Percentiles rank a stretch among this genome's conserved stretches.
Conservation (phyloP, 2,888 invertebrate genomes). For the Candidula unifasciata region DNA sequence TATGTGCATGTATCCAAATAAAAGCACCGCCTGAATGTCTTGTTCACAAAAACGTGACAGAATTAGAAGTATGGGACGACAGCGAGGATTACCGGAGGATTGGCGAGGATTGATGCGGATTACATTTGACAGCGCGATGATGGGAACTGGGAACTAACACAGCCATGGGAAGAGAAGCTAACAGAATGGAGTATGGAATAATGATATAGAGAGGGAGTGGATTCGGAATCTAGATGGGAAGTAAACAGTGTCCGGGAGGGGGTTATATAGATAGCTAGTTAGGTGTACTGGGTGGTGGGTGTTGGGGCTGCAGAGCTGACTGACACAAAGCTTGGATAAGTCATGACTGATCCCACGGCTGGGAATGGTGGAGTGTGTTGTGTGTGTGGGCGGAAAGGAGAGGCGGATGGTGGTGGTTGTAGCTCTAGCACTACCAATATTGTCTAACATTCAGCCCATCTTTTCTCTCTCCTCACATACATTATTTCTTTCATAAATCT, state of each 20-base stretch:
- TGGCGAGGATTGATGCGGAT: constrained; percentile 7
- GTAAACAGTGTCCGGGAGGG: neutral
- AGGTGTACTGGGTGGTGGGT: neutral
- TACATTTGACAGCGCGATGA: neutral
- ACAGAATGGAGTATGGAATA: neutral
- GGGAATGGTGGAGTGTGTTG: no score
- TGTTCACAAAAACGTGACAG: neutral
- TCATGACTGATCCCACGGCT: no score
- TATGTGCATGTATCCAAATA: no score
- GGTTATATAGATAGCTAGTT: neutral
- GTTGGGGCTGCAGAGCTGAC: no score
- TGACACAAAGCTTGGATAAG: no score
- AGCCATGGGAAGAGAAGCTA: neutral
- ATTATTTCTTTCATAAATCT: no score
- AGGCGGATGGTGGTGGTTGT: no score
- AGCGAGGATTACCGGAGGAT: neutral
- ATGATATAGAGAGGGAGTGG: neutral
- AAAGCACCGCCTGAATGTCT: neutral
- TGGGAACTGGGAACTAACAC: constrained; percentile 19
- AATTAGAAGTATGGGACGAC: constrained; percentile 12
- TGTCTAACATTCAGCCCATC: no score
- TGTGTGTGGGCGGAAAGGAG: no score
- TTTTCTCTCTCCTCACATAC: no score
- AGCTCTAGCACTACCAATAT: no score
- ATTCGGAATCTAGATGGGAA: no score